These are phyloP conservation scores for Trichogramma evanescens DNA, from an alignment of 2,888 invertebrate species.

Conservation along the genomic window DNA sequence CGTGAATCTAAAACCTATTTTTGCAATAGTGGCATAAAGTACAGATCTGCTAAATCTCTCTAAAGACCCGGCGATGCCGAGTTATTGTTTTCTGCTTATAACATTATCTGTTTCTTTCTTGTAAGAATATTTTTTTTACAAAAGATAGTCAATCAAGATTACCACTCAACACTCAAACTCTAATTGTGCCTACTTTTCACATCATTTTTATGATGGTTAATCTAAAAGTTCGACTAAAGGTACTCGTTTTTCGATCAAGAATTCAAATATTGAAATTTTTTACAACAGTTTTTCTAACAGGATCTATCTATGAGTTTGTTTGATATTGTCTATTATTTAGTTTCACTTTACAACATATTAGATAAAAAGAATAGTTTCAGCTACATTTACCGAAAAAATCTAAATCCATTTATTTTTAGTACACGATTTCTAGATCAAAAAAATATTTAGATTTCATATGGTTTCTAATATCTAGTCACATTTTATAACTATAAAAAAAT, in stretches of 20 bases:
- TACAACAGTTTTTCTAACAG: neutral
- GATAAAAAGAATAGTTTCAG: constrained; percentile 1
- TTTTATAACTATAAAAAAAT: constrained; percentile 11
- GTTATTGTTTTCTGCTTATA: constrained; percentile 10
- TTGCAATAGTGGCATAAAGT: neutral
- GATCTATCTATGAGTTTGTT: constrained; percentile 7
- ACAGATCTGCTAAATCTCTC: constrained; percentile 10
- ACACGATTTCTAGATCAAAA: neutral
- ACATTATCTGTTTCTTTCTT: constrained; percentile 1
- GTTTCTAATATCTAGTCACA: neutral
- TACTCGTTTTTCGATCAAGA: too few species aligned
- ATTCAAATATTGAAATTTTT: constrained; percentile 7
- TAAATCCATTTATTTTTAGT: neutral
- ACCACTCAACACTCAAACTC: constrained; percentile 22
- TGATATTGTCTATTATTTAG: constrained; percentile 8
- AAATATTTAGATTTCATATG: neutral
- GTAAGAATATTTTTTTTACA: constrained; percentile 9
- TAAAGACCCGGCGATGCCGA: constrained; percentile 20
- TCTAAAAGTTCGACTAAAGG: too few species aligned
- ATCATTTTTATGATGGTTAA: too few species aligned
- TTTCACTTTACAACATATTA: constrained; percentile 1
- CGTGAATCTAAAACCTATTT: constrained; percentile 12
- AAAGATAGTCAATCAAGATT: constrained; percentile 19
- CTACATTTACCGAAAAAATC: constrained; percentile 10
- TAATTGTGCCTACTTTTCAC: constrained; percentile 14